A percentile compares a stretch with the other conserved stretches of the same genome.
Conservation (phyloP, 1,140 invertebrate species). For the Holcopasites calliopsidis region DNA sequence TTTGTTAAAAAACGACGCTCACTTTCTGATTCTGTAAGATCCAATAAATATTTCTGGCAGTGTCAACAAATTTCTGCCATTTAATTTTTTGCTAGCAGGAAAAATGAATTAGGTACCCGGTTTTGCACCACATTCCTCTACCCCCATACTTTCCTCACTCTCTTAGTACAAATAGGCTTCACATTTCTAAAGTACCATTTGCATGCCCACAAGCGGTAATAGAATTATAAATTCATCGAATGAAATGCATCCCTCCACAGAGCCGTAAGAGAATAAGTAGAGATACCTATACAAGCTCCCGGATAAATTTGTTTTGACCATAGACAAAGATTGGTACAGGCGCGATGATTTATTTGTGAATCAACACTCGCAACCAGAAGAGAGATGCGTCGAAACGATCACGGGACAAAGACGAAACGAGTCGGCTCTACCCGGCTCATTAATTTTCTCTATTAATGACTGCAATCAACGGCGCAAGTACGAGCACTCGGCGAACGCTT, state of each 20-base stretch:
- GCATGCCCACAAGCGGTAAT: not conserved
- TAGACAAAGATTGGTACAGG: conserved; percentile 1
- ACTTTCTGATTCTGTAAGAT: too few species aligned
- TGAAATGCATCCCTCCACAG: not conserved
- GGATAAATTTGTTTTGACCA: conserved; percentile 11
- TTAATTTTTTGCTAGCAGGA: too few species aligned
- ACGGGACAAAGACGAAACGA: conserved; percentile 57
- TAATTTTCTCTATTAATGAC: conserved; percentile 67
- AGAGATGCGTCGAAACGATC: conserved; percentile 43
- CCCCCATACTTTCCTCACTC: too few species aligned
- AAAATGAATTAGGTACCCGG: too few species aligned
- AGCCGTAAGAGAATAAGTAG: not conserved
- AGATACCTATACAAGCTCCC: too few species aligned
- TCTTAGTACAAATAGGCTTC: too few species aligned
- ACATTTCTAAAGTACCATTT: not conserved
- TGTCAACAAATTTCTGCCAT: too few species aligned
- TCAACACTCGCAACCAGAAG: conserved; percentile 42
- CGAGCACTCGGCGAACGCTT: conserved; percentile 50
- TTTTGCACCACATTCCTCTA: too few species aligned
- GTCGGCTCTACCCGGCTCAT: conserved; percentile 50
- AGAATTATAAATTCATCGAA: not conserved
- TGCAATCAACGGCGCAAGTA: conserved; percentile 56
- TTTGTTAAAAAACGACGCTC: too few species aligned
- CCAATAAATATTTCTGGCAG: too few species aligned
- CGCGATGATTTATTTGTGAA: conserved; percentile 60